These are phyloP conservation scores for Microcebus griseorufus DNA, from an alignment of 2,113 vertebrate species.

Conservation along the genomic window DNA sequence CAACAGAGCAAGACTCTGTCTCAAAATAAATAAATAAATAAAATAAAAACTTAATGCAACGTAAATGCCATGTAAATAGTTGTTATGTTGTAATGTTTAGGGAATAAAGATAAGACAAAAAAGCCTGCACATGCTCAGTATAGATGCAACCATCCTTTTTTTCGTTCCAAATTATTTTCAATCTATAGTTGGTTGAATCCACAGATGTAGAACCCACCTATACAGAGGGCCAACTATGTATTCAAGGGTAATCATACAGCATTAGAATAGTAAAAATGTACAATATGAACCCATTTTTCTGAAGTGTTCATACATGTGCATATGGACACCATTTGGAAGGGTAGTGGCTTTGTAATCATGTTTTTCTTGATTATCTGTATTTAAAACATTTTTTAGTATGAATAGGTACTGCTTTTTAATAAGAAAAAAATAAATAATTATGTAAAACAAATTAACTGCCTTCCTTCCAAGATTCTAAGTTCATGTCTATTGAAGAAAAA, in stretches of 20 bases:
- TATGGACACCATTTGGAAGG: not conserved
- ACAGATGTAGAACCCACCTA: not conserved
- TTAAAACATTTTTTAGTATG: not conserved
- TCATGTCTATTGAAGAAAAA: not conserved
- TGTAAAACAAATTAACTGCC: not conserved
- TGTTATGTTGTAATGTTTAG: not conserved
- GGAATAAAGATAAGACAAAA: not conserved
- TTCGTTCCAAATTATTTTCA: not conserved
- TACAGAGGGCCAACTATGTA: not conserved
- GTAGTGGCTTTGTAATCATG: not conserved
- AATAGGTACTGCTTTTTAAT: not conserved
- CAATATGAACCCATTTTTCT: not conserved
- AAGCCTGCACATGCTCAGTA: not conserved
- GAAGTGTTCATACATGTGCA: not conserved
- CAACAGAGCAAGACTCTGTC: no score
- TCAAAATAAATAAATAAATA: no score
- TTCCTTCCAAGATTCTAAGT: not conserved
- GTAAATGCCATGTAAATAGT: not conserved
- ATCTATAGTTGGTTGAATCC: not conserved
- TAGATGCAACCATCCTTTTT: not conserved
- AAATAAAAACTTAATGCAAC: not conserved
- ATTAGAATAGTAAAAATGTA: not conserved
- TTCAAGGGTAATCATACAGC: not conserved
- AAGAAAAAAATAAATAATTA: not conserved
- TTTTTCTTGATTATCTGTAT: slow-evolving; percentile 23